Evolutionary conservation across 2,888 invertebrate species (phyloP).

Genomic region (Drosophila flavopinicola): DNA sequence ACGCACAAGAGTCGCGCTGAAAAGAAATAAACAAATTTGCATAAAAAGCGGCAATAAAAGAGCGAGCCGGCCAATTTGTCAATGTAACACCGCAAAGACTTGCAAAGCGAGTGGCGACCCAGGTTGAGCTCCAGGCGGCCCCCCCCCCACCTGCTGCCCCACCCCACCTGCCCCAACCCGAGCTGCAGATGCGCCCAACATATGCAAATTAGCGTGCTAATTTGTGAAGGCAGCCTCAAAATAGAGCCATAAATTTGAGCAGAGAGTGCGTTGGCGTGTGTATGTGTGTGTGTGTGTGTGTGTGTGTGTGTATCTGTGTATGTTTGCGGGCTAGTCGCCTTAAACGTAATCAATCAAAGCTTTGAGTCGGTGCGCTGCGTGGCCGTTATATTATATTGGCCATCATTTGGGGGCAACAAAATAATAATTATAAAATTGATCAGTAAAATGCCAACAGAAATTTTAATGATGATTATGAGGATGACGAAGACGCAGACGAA

Average conservation of each 20-base stretch:
- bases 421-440: constrained; percentile 69
- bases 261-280: not conserved
- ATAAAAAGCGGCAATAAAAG: constrained; percentile 62
- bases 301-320: not conserved
- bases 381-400: constrained; percentile 42
- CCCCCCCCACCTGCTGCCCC: no score
- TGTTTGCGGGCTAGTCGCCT: constrained; percentile 9
- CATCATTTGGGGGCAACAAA: constrained; percentile 50
- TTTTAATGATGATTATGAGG: constrained; percentile 37
- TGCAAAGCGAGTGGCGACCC: constrained; percentile 6
- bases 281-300: not conserved
- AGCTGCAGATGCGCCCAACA: constrained; percentile 34
- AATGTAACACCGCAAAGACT: constrained; percentile 55
- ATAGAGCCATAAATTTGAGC: constrained; percentile 65
- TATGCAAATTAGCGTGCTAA: constrained; percentile 70
- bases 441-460: constrained; percentile 50
- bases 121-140: not conserved
- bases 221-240: constrained; percentile 58
- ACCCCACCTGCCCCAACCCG: not conserved
- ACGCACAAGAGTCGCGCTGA: no score
- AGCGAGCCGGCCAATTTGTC: constrained; percentile 64
- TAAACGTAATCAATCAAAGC: constrained; percentile 53
- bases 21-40: constrained; percentile 40
- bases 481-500: constrained; percentile 8
- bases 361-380: constrained; percentile 5